These are phyloP conservation scores for Drosophila sturtevanti DNA, from an alignment of 1,140 invertebrate species.

Conservation along the genomic window DNA sequence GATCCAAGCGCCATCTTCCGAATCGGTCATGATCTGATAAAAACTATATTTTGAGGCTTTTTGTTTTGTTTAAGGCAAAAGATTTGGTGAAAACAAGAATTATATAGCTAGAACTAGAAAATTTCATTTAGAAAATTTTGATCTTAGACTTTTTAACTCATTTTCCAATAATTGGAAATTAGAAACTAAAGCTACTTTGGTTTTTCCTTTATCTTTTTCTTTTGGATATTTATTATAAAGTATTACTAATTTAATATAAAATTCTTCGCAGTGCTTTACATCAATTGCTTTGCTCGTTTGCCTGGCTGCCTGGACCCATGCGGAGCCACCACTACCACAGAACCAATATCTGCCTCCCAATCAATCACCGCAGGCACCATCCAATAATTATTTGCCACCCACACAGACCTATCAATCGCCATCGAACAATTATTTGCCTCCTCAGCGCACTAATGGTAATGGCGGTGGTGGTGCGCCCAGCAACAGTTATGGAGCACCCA, in stretches of 20 bases:
- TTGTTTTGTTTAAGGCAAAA: neutral
- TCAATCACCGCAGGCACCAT: constrained; percentile 72
- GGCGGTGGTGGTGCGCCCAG: constrained; percentile 69
- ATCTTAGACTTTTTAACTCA: too few species aligned
- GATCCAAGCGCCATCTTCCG: constrained; percentile 68
- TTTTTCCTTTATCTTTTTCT: too few species aligned
- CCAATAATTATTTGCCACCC: constrained; percentile 77
- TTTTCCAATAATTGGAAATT: neutral
- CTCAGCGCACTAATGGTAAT: constrained; percentile 58
- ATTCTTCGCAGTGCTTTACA: constrained; percentile 81
- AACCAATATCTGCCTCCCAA: constrained; percentile 85
- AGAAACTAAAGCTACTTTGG: neutral
- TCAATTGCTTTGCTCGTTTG: constrained; percentile 78
- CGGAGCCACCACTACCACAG: constrained; percentile 83
- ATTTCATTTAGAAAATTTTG: neutral
- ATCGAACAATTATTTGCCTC: constrained; percentile 74
- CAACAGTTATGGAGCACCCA: constrained; percentile 83
- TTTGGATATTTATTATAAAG: too few species aligned
- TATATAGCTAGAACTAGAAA: neutral
- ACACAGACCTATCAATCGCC: constrained; percentile 72
- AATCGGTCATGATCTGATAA: constrained; percentile 49
- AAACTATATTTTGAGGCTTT: neutral
- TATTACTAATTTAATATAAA: too few species aligned
- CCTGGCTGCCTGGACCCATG: constrained; percentile 69
- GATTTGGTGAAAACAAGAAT: neutral